Evolutionary conservation across 2,797 vertebrate species (phyloP).

Genomic region (Anisognathus igniventris): DNA sequence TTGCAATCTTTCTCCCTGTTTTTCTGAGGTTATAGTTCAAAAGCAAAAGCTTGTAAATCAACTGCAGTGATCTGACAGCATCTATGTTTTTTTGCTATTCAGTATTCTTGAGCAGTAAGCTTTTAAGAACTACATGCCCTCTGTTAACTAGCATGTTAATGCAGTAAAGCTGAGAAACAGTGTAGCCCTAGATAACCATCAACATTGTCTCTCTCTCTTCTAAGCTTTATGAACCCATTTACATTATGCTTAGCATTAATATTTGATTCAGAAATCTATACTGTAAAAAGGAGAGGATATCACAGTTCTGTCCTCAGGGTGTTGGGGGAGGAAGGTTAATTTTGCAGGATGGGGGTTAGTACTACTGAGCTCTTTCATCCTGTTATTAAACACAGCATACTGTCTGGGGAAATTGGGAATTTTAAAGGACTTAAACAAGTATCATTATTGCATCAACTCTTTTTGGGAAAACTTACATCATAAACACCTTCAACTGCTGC

Average conservation of each 20-base stretch:
- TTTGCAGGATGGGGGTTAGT: background rate
- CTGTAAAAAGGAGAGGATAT: background rate
- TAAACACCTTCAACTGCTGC: background rate
- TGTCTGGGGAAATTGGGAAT: background rate
- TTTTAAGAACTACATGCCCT: constrained; percentile 8
- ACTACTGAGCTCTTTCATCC: background rate
- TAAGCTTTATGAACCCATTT: background rate
- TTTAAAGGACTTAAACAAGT: background rate
- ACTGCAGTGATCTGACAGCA: background rate
- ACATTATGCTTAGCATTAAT: background rate
- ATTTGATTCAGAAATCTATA: background rate
- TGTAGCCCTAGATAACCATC: background rate
- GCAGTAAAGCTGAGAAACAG: background rate
- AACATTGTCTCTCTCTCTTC: background rate
- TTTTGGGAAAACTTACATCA: background rate
- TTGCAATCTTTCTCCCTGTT: background rate
- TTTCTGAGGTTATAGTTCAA: constrained; percentile 18
- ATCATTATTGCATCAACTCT: background rate
- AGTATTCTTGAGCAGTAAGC: constrained; percentile 4
- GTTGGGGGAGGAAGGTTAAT: background rate
- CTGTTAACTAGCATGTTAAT: constrained; percentile 5
- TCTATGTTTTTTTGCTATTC: background rate
- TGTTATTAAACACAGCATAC: background rate
- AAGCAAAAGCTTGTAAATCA: background rate
- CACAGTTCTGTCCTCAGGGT: background rate